A percentile compares a stretch with the other conserved stretches of the same genome.
Evolutionary conservation across 2,797 vertebrate genomes (phyloP).

Genomic region (Diplodus puntazzo): DNA sequence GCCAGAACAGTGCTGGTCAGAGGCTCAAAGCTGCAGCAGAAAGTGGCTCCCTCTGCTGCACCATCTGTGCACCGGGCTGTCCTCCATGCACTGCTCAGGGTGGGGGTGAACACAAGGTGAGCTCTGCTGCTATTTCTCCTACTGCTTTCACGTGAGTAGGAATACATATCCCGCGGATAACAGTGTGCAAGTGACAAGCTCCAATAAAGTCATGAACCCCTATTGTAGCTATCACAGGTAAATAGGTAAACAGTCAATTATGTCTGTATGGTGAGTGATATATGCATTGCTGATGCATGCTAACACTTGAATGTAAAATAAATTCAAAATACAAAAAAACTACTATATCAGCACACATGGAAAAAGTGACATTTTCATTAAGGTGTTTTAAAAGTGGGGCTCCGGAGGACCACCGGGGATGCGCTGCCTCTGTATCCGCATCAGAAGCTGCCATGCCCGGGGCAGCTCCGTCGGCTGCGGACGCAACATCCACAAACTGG

Average conservation of each 20-base stretch:
- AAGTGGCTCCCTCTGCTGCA: constrained; percentile 86
- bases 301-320: neutral
- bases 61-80: constrained; percentile 76
- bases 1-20: constrained; percentile 59
- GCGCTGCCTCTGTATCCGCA: constrained; percentile 1
- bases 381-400: neutral
- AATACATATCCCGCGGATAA: constrained; percentile 2
- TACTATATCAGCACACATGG: too few relatives aligned
- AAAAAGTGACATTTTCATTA: neutral
- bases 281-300: neutral
- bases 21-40: constrained; percentile 69
- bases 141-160: constrained; percentile 28
- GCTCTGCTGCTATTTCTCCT: constrained; percentile 45
- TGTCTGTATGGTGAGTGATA: neutral
- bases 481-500: constrained; percentile 5
- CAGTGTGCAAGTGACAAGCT: neutral
- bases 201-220: neutral
- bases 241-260: neutral
- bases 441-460: constrained; percentile 19
- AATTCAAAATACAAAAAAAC: neutral
- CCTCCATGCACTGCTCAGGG: constrained; percentile 49
- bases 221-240: neutral
- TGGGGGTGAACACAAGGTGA: constrained; percentile 59
- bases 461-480: neutral
- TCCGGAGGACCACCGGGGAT: constrained; percentile 12